A percentile compares a stretch with the other conserved stretches of the same genome.
Conservation (phyloP, 2,797 vertebrate genomes). For the Tadarida brasiliensis region DNA sequence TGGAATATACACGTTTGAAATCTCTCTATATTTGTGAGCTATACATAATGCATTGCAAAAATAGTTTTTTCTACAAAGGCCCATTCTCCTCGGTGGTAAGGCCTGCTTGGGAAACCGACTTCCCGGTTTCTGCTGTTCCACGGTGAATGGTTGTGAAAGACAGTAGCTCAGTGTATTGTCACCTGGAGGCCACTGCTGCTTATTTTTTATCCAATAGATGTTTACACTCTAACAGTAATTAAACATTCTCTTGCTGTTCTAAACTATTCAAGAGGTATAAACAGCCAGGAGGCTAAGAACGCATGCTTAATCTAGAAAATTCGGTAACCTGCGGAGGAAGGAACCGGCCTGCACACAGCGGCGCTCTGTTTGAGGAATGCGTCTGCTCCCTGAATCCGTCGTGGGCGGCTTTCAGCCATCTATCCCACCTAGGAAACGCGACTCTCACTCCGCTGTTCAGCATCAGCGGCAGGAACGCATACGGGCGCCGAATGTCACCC, state of each 20-base stretch:
- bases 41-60: not conserved
- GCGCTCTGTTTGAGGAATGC: not conserved
- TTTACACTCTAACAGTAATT: not conserved
- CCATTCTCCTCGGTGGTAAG: not conserved
- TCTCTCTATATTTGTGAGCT: not conserved
- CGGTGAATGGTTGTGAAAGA: not conserved
- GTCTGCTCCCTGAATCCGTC: not conserved
- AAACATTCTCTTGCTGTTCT: not conserved
- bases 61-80: not conserved
- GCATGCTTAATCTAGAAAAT: not conserved
- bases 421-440: not conserved
- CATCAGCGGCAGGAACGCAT: conserved; percentile 30
- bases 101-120: not conserved
- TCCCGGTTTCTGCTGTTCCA: not conserved
- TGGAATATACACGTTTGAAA: not conserved
- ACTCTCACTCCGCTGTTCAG: conserved; percentile 60
- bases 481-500: not conserved
- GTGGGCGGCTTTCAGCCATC: not conserved
- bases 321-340: not conserved
- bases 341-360: not conserved
- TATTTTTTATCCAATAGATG: not conserved
- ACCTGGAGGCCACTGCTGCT: not conserved
- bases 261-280: not conserved
- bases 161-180: not conserved
- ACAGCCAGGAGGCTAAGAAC: not conserved